Percentiles rank a stretch among this genome's conserved stretches.
phyloP scores from a whole-genome alignment of 2,113 vertebrate genomes.

The Sebastes schlegelii region DNA sequence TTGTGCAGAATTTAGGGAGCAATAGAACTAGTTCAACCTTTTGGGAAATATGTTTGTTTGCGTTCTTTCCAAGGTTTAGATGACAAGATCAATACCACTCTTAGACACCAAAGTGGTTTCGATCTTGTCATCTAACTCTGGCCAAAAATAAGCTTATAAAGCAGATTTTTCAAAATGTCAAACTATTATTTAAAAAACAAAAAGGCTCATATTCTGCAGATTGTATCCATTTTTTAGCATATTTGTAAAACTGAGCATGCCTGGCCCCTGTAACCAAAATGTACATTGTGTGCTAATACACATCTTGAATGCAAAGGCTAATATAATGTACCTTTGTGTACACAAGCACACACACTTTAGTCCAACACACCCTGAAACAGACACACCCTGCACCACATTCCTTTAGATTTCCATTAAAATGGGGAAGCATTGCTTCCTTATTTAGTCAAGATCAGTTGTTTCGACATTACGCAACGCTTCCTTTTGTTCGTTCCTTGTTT shows the following conservation, averaged over 20 bases:
- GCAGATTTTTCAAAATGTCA: neutral
- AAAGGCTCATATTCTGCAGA: neutral
- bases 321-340: neutral
- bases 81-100: too few species aligned
- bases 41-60: too few species aligned
- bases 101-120: neutral
- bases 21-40: too few species aligned
- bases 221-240: neutral
- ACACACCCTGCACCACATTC: slow-evolving; percentile 52
- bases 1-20: too few species aligned
- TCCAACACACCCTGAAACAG: neutral
- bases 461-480: slow-evolving; percentile 46
- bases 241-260: neutral
- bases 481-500: slow-evolving; percentile 43
- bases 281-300: neutral
- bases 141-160: neutral
- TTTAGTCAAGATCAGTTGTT: slow-evolving; percentile 20
- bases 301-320: neutral
- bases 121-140: neutral
- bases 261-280: neutral
- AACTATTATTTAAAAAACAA: neutral
- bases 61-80: too few species aligned
- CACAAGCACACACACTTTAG: neutral
- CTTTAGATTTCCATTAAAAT: slow-evolving; percentile 41
- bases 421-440: slow-evolving; percentile 55